Evolutionary conservation across 2,797 vertebrate species (phyloP), one percentile per base, ranked within the genome.

Genomic region (Macropodus opercularis): DNA sequence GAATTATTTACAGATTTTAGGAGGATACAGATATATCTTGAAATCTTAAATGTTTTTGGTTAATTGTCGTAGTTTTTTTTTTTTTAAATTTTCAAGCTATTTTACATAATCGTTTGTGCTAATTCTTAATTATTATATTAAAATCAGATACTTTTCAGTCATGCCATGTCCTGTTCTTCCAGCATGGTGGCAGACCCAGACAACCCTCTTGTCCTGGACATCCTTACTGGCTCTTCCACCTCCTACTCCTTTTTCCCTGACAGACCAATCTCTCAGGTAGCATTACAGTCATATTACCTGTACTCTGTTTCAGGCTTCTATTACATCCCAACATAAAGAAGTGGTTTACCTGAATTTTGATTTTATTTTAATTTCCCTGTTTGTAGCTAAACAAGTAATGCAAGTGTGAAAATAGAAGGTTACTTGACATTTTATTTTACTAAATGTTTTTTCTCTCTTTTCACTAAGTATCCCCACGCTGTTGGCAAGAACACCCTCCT

Each of bases 101-200:
- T 3, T 10, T 26, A 26, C 24, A 3, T 29, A 1, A 9, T 10
- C 6, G 3, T 29, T 8, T 29, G 11, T n/a, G 11, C 3, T 9
- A 9, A 29, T 29, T 10, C 9, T 29, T 29, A 29, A 31, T 31
- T 31, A 31, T 31, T 12, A 31, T 31, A 31, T 12, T 31, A 31
- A 12, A 31, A n/a, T n/a, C 12, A 60, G 56, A 34, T 8, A 15
- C 40, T 18, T 10, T 47, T 14, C 42, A 39, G 42, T 22, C 29
- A 34, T 55, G 4, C 1, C 12, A 0, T 10, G 17, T 10, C 3
- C 13, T 2, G 7, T 5, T 27, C 1, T 43, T 56, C 18, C 58
- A 94, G 98, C 68, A 99, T 99, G 97, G 98, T 99, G 79, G 97
- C 98, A 6, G 98, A 99, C 77, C 96, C 96, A 0, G 96, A 99